These are phyloP conservation scores for Hipposideros larvatus DNA, from an alignment of 2,797 vertebrate species.

Conservation along the genomic window DNA sequence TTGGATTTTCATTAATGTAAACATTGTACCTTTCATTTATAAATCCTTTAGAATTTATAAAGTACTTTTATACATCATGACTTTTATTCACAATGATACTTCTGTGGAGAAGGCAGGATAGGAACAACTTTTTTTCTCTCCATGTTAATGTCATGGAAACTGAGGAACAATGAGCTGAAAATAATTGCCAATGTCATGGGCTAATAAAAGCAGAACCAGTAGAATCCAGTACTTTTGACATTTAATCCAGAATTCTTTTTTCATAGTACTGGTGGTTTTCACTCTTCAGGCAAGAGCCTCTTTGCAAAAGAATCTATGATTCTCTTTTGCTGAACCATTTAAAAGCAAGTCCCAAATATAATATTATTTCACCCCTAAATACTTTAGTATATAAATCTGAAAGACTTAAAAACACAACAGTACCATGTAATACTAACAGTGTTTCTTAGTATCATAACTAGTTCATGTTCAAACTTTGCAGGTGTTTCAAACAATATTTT, in stretches of 20 bases:
- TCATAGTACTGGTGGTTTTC: neutral
- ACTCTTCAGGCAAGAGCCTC: neutral
- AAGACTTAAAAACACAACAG: neutral
- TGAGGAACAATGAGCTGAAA: neutral
- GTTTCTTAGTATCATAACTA: constrained; percentile 5
- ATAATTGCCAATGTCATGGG: neutral
- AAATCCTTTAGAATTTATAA: neutral
- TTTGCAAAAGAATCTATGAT: neutral
- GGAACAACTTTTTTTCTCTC: neutral
- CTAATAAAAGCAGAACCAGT: neutral
- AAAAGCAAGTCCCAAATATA: neutral
- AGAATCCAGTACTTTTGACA: neutral
- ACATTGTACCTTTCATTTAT: neutral
- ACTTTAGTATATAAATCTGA: constrained; percentile 29
- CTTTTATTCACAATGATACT: neutral
- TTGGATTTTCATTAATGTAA: neutral
- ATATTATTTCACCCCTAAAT: neutral
- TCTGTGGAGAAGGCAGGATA: neutral
- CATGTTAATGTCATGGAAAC: neutral
- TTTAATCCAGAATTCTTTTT: neutral
- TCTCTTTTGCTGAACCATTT: constrained; percentile 20
- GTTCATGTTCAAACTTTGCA: neutral
- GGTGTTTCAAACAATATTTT: neutral
- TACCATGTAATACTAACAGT: neutral
- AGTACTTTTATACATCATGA: neutral